Conservation (phyloP, 1,140 invertebrate species). For the Eurytemora carolleeae region DNA sequence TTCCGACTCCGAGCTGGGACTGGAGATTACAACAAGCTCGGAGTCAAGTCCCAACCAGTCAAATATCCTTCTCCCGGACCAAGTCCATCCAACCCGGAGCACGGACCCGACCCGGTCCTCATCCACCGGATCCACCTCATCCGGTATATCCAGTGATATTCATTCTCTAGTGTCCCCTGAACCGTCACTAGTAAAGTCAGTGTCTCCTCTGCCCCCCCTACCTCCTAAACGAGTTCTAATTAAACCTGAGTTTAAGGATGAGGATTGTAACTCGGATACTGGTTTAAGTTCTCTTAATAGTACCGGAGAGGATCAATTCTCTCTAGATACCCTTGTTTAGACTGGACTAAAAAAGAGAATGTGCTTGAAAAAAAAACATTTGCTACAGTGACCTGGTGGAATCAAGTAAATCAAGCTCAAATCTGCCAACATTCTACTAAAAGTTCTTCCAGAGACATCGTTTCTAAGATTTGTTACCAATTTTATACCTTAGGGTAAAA, state of each 20-base stretch:
- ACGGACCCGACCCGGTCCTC: not conserved
- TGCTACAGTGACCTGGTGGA: no score
- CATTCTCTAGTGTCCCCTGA: not conserved
- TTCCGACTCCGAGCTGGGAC: not conserved
- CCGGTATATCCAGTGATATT: not conserved
- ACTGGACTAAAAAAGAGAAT: no score
- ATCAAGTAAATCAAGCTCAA: no score
- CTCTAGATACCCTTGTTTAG: no score
- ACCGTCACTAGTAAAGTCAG: not conserved
- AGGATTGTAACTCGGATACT: not conserved
- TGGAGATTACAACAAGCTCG: not conserved
- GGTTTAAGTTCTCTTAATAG: slow-evolving; percentile 17
- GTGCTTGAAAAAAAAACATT: no score
- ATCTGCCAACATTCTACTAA: no score
- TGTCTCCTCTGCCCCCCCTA: not conserved
- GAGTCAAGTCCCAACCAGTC: not conserved
- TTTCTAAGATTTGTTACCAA: no score
- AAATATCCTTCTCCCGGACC: not conserved
- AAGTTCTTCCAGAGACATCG: no score
- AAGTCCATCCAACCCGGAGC: not conserved
- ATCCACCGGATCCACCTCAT: not conserved
- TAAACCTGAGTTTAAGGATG: not conserved
- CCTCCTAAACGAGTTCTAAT: not conserved
- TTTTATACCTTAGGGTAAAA: no score
- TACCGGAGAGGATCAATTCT: slow-evolving; percentile 22